Evolutionary conservation across 2,797 vertebrate genomes (phyloP), one percentile per base, ranked within the genome.

Genomic region (Lacerta agilis): DNA sequence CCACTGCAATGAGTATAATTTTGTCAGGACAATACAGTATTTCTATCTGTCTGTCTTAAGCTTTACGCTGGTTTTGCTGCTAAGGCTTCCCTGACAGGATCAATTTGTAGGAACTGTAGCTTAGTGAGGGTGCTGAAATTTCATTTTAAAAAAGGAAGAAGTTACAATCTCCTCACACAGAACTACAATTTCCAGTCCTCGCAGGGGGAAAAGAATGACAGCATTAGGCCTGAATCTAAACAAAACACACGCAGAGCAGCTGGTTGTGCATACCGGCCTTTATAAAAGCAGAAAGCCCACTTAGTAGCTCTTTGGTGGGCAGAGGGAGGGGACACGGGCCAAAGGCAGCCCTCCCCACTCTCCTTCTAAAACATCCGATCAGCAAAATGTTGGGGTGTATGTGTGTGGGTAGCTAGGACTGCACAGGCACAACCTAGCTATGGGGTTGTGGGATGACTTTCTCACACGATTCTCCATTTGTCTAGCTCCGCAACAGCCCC

Each of bases 1-100:
- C 79, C 36, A 77, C n/a, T 73, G 45, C 20, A 25, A 72, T 87
- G 90, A 11, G 25, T 55, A 38, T 0, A 75, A 27, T 87, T 92
- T 82, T 67, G 25, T 67, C 45, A 90, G 61, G 6, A 41, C 58
- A 88, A 8, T 71, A 61, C 71, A 78, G 27, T 69, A 25, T 69
- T 27, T 29, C 66, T 69, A 66, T 69, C 79, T 43, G 25, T 76
- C 8, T 41, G 23, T 45, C 3, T 17, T 71, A 3, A 10, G 20
- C 79, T 69, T 36, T 79, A 55, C 71, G 58, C 45, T 55, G 10
- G 20, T 45, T 73, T 75, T 41, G 18, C 15, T 79, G 25, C 5
- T 25, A 79, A n/a, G 25, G 33, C 17, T 80, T 43, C 27, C 67
- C 18, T 29, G 25, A 58, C 20, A 80, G 25, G 49, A 33, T 73